A percentile compares a stretch with the other conserved stretches of the same genome.
Conservation (phyloP, 2,888 invertebrate genomes). For the Dinocampus coccinellae region DNA sequence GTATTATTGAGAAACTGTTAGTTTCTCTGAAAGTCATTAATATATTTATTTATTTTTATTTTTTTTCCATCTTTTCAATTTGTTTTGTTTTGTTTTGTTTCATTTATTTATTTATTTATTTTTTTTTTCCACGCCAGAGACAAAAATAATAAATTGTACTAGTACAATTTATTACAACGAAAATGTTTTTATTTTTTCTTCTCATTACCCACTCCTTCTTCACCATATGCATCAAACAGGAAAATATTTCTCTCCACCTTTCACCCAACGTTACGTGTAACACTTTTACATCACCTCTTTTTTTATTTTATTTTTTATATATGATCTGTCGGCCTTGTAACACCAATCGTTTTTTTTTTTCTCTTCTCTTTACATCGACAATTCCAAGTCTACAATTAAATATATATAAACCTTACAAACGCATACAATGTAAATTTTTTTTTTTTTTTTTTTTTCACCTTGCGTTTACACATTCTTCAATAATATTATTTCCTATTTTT, state of each 20-base stretch:
- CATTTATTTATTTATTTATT: too few relatives aligned
- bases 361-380: neutral
- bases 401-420: neutral
- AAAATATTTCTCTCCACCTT: constrained; percentile 8
- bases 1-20: neutral
- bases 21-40: neutral
- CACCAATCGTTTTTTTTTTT: constrained; percentile 18
- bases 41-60: neutral
- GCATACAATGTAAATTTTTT: neutral
- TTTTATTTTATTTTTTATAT: too few relatives aligned
- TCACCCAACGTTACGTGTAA: constrained; percentile 25
- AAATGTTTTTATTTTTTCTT: constrained; percentile 1
- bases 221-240: neutral
- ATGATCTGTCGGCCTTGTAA: constrained; percentile 23
- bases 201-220: neutral
- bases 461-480: neutral
- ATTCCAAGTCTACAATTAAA: neutral
- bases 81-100: neutral
- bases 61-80: neutral
- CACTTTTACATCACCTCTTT: constrained; percentile 28
- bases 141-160: neutral
- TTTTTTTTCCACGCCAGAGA: neutral
- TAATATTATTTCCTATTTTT: too few relatives aligned
- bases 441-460: neutral
- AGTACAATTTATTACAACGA: neutral